Evolutionary conservation across 1,140 invertebrate species (phyloP).

Genomic region (Neocloeon triangulifer): DNA sequence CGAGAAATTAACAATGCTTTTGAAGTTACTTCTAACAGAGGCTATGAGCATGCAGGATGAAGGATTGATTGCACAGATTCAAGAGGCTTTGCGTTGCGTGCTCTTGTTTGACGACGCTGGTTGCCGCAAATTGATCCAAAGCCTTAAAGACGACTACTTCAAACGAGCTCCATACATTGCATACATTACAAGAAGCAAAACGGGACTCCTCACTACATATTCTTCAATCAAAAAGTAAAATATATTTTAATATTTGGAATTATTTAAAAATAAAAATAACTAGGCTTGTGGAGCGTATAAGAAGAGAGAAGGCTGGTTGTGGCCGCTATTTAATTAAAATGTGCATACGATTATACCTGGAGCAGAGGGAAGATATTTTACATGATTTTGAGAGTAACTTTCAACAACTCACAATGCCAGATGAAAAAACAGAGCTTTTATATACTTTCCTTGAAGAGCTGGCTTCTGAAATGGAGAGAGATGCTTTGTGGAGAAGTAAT

Average conservation of each 20-base stretch:
- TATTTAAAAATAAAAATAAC: background rate
- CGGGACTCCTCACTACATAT: conserved; percentile 56
- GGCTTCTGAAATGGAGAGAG: conserved; percentile 35
- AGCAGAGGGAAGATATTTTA: conserved; percentile 31
- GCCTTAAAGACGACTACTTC: conserved; percentile 60
- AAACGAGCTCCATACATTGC: conserved; percentile 58
- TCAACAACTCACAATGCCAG: conserved; percentile 41
- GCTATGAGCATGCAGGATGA: conserved; percentile 67
- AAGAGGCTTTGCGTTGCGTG: conserved; percentile 67
- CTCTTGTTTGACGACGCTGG: conserved; percentile 41
- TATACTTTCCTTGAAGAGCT: conserved; percentile 37
- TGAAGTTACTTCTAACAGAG: conserved; percentile 65
- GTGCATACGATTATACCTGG: conserved; percentile 30
- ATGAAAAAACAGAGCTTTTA: conserved; percentile 59
- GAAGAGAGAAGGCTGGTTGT: conserved; percentile 15
- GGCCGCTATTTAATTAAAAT: conserved; percentile 29
- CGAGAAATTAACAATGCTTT: no score
- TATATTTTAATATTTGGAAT: conserved; percentile 10
- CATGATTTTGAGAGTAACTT: conserved; percentile 54
- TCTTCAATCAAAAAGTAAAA: conserved; percentile 48
- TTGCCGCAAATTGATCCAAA: conserved; percentile 49
- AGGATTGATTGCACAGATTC: conserved; percentile 59
- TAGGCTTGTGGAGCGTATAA: background rate
- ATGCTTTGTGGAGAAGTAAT: conserved; percentile 46
- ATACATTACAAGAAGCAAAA: conserved; percentile 63